Conservation (phyloP, 1,140 invertebrate species). For the Calycopis cecrops region DNA sequence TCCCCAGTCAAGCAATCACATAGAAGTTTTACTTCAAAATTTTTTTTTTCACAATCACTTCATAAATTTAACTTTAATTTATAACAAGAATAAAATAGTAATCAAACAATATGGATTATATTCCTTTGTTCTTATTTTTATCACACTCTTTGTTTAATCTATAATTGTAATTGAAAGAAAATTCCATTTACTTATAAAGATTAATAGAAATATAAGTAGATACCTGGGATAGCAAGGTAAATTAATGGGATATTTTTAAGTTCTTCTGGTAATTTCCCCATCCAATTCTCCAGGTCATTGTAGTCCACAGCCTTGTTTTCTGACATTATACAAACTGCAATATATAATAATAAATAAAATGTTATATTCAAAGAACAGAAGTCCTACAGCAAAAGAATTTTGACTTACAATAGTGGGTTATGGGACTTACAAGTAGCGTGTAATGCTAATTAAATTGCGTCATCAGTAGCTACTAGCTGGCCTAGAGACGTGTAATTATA, state of each 20-base stretch:
- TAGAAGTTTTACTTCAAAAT: too few species aligned
- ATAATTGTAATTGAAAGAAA: too few species aligned
- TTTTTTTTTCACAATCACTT: not conserved
- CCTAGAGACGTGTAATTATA: conserved; percentile 6
- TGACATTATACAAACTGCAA: conserved; percentile 52
- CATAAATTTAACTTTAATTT: conserved; percentile 5
- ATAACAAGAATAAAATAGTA: too few species aligned
- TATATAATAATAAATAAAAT: conserved; percentile 5
- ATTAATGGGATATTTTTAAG: conserved; percentile 79
- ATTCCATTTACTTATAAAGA: too few species aligned
- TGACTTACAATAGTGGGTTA: not conserved
- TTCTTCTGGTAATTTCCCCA: conserved; percentile 78
- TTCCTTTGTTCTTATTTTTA: too few species aligned
- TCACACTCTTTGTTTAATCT: too few species aligned
- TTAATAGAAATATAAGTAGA: conserved; percentile 10
- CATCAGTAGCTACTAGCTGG: not conserved
- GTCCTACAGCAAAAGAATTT: not conserved
- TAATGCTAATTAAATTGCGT: not conserved
- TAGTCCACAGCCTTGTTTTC: conserved; percentile 43
- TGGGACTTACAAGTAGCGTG: not conserved
- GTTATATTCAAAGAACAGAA: not conserved
- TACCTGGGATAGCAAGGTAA: conserved; percentile 85
- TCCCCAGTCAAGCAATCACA: too few species aligned
- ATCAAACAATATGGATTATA: too few species aligned
- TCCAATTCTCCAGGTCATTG: conserved; percentile 81